A percentile compares a stretch with the other conserved stretches of the same genome.
phyloP scores from a whole-genome alignment of 2,797 vertebrate genomes.

The Cyclopterus lumpus region DNA sequence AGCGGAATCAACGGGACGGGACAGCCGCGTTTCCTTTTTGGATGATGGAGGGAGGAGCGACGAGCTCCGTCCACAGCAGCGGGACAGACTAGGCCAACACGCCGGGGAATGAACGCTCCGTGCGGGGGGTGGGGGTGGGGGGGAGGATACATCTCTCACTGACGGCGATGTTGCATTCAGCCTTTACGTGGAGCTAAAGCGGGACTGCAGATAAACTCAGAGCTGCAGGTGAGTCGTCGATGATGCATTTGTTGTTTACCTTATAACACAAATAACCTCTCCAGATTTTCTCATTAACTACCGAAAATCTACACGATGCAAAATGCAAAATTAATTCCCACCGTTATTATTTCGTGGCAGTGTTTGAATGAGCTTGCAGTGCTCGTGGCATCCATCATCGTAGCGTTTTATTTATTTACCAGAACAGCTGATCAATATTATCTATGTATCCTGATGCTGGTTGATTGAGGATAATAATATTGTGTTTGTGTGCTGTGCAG shows the following conservation, averaged over 20 bases:
- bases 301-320: neutral
- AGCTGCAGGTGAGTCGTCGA: slow-evolving; percentile 52
- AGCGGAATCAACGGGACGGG: slow-evolving; percentile 14
- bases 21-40: neutral
- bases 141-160: neutral
- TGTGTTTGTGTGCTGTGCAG: slow-evolving; percentile 2
- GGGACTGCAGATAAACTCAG: neutral
- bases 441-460: neutral
- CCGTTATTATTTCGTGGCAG: neutral
- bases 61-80: slow-evolving; percentile 22
- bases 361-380: slow-evolving; percentile 4
- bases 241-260: neutral
- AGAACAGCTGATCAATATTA: neutral
- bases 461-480: neutral
- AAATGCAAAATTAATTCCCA: neutral
- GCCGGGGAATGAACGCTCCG: too few relatives aligned
- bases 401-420: too few relatives aligned
- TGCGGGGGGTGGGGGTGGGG: too few relatives aligned
- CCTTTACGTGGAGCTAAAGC: neutral
- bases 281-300: neutral
- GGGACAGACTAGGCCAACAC: slow-evolving; percentile 5
- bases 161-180: slow-evolving; percentile 7
- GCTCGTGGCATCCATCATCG: slow-evolving; percentile 7
- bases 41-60: slow-evolving; percentile 26
- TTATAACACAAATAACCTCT: neutral